A percentile compares a stretch with the other conserved stretches of the same genome.
These are phyloP conservation scores for Solenodon paradoxus DNA, from an alignment of 2,113 vertebrate species.

Conservation along the genomic window DNA sequence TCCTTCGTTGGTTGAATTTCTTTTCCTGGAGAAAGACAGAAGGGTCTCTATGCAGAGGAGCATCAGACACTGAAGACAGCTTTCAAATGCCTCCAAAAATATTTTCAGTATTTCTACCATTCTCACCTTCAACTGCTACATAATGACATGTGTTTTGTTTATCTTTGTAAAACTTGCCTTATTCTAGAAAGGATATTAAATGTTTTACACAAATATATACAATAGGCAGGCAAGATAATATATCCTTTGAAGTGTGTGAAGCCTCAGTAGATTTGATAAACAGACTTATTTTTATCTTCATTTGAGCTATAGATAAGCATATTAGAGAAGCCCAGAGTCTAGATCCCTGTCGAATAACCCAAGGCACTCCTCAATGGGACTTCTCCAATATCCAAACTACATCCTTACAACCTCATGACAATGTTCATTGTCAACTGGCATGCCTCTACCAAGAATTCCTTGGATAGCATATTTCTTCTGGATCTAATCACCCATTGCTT, in stretches of 20 bases:
- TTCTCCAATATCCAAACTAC: background rate
- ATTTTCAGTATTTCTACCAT: background rate
- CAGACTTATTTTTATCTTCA: background rate
- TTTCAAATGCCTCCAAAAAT: background rate
- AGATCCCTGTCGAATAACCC: background rate
- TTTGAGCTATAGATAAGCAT: background rate
- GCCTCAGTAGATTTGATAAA: background rate
- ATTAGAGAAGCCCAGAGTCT: background rate
- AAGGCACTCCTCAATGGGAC: rapidly evolving
- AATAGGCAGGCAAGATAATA: background rate
- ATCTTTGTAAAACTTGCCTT: background rate
- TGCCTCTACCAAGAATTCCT: background rate
- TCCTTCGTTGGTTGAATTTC: background rate
- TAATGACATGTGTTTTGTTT: background rate
- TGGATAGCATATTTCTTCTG: background rate
- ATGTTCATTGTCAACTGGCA: background rate
- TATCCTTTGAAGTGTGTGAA: background rate
- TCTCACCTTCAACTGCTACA: background rate
- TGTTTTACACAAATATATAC: background rate
- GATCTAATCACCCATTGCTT: background rate
- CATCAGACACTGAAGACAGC: background rate
- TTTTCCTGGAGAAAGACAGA: background rate
- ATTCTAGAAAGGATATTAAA: background rate
- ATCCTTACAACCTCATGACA: background rate
- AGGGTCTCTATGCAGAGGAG: background rate